A percentile compares a stretch with the other conserved stretches of the same genome.
Conservation (phyloP, 2,797 vertebrate species). For the Calcarius lapponicus region DNA sequence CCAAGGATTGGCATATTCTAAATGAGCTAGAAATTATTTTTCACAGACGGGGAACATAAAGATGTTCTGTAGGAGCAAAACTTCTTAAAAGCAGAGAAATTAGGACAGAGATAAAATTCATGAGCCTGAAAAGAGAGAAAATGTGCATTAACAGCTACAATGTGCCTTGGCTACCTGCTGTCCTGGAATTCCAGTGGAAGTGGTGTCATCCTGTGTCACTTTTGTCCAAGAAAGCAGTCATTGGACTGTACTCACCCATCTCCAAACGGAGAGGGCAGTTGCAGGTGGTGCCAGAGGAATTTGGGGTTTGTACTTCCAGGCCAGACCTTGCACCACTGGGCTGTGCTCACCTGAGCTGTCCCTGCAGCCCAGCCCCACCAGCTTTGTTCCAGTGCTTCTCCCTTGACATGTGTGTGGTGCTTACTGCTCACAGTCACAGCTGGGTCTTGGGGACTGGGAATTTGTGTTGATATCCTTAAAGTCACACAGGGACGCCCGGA, state of each 20-base stretch:
- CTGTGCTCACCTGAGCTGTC: background rate
- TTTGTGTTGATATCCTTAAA: background rate
- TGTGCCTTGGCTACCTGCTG: background rate
- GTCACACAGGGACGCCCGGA: background rate
- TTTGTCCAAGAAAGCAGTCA: background rate
- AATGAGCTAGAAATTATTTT: background rate
- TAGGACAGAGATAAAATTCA: background rate
- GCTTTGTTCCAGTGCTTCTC: background rate
- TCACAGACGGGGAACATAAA: background rate
- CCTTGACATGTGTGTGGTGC: background rate
- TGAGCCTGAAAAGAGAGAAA: background rate
- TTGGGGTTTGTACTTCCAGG: background rate
- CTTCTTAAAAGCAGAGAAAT: background rate
- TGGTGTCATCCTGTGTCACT: background rate
- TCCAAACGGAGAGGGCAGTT: background rate
- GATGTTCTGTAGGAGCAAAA: background rate
- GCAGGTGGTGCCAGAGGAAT: background rate
- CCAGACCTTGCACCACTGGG: accelerated
- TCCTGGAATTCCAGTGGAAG: background rate
- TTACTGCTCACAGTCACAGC: background rate
- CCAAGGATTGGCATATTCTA: background rate
- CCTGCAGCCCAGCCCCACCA: background rate
- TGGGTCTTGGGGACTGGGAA: background rate
- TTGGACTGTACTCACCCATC: background rate
- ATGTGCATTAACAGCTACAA: background rate